Evolutionary conservation across 2,888 invertebrate species (phyloP).

Genomic region (Sarcophaga carnaria): DNA sequence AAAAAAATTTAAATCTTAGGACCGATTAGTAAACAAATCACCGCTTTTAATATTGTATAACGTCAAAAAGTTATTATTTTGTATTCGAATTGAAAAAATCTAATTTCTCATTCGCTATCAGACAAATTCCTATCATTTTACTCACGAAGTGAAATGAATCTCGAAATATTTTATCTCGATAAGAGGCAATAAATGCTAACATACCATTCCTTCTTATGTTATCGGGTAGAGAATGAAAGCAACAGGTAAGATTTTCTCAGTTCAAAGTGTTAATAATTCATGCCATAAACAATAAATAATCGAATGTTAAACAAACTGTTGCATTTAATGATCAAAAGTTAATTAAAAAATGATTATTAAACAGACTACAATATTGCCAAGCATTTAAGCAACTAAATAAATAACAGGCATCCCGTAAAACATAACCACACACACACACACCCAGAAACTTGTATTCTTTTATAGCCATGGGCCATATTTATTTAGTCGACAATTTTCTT

Average conservation of each 20-base stretch:
- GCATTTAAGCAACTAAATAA: neutral
- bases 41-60: too few species aligned
- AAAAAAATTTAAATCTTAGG: too few species aligned
- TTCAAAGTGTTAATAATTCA: neutral
- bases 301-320: conserved; percentile 38
- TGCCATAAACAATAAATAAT: neutral
- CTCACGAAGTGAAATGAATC: too few species aligned
- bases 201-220: too few species aligned
- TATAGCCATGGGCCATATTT: neutral
- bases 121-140: too few species aligned
- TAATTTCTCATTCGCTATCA: too few species aligned
- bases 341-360: conserved; percentile 53
- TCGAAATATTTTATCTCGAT: too few species aligned
- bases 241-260: conserved; percentile 19
- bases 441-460: neutral
- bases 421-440: neutral
- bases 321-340: conserved; percentile 38
- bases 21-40: too few species aligned
- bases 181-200: too few species aligned
- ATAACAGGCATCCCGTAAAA: neutral
- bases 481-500: conserved; percentile 24
- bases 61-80: too few species aligned
- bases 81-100: too few species aligned
- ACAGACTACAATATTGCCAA: conserved; percentile 10
- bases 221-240: neutral